A percentile compares a stretch with the other conserved stretches of the same genome.
phyloP scores from a whole-genome alignment of 2,888 invertebrate species.

The Galeruca laticollis region DNA sequence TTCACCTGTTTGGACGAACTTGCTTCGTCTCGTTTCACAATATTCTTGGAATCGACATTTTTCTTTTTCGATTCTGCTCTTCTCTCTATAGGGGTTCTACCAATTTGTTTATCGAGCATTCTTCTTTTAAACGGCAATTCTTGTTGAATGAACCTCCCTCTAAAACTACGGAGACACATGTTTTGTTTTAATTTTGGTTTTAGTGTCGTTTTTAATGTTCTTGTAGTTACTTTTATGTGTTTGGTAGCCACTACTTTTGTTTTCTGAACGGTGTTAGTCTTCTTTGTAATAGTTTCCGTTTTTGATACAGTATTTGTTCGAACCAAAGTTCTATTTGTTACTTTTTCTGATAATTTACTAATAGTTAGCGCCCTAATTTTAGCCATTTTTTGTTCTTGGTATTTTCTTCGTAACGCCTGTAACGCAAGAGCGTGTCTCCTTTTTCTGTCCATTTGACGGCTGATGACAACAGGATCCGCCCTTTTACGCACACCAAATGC shows the following conservation, averaged over 20 bases:
- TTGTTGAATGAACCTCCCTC: slow-evolving; percentile 64
- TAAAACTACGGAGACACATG: slow-evolving; percentile 67
- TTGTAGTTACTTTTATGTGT: slow-evolving; percentile 62
- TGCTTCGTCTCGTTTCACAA: slow-evolving; percentile 5
- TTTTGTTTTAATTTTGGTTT: slow-evolving; percentile 59
- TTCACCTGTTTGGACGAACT: slow-evolving; percentile 11
- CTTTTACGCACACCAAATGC: slow-evolving; percentile 72
- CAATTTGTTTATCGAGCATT: slow-evolving; percentile 36
- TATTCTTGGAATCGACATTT: slow-evolving; percentile 15
- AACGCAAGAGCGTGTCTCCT: slow-evolving; percentile 67
- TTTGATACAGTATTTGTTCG: slow-evolving; percentile 68
- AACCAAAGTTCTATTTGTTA: slow-evolving; percentile 65
- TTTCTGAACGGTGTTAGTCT: slow-evolving; percentile 58
- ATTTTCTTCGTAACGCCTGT: slow-evolving; percentile 72
- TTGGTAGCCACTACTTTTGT: slow-evolving; percentile 64
- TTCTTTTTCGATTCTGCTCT: slow-evolving; percentile 36
- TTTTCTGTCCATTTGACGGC: slow-evolving; percentile 65
- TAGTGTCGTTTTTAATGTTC: slow-evolving; percentile 58
- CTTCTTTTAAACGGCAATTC: slow-evolving; percentile 58
- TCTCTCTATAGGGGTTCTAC: slow-evolving; percentile 32
- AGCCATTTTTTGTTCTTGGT: slow-evolving; percentile 73
- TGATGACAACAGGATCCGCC: slow-evolving; percentile 68
- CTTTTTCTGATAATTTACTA: slow-evolving; percentile 65
- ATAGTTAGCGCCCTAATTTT: slow-evolving; percentile 68
- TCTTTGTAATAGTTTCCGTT: slow-evolving; percentile 63